Evolutionary conservation across 2,113 vertebrate species (phyloP), one percentile per base, ranked within the genome.

Genomic region (Leucopsar rothschildi): DNA sequence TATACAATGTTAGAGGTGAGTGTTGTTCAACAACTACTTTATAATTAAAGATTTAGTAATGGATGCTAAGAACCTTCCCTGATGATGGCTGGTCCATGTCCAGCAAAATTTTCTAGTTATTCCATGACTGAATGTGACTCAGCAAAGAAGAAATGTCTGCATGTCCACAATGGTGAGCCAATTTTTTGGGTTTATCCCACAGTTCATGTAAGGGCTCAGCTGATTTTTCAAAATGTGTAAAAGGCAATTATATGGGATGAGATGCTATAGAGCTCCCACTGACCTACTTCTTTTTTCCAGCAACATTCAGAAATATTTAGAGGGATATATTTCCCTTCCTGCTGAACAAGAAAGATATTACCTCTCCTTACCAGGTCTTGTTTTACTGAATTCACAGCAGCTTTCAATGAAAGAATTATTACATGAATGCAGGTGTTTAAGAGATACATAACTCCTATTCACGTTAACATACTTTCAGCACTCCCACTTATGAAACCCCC

Each of bases 71-170:
- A 13, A 35, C 5, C 10, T 61, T 39, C 40, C 27, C 40, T 56
- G 57, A 35, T 4, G 5, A 35, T 15, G 31, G 12, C 11, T 57
- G 12, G 5, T 55, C 16, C 33, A 42, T 0, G 1, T 15, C 11
- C 24, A 69, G 29, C 16, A 80, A 56, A 14, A n/a, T n/a, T 71
- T 73, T 53, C 39, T 14, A 6, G 8, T 33, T 81, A 33, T 42
- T 78, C 27, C 4, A 11, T 47, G 31, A 11, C 13, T 52, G 56
- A 84, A 60, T 8, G 10, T 4, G 4, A 37, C 6, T 50, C 45
- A 40, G n/a, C 19, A 52, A 73, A 59, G 25, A 72, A 8, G 12
- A 78, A 84, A 78, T 85, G 66, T 8, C 42, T 71, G 11, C 19
- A 61, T 14, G 14, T 6, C 37, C 37, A 52, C 22, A 23, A 5